Evolutionary conservation across 2,888 invertebrate species (phyloP).

Genomic region (Opisthograptis luteolata): DNA sequence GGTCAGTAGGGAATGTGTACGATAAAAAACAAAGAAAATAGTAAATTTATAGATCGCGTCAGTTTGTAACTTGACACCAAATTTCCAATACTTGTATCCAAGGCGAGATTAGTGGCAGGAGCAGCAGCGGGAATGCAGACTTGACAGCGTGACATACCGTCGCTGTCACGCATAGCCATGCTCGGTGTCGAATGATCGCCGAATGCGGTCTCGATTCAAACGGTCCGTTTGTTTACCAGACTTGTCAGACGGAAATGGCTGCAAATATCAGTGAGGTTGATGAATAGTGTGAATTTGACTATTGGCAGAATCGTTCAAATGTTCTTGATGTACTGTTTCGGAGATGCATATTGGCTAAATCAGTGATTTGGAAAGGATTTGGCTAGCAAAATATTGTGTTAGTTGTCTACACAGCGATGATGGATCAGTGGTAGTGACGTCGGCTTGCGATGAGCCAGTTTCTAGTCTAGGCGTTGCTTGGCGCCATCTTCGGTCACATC

Average conservation of each 20-base stretch:
- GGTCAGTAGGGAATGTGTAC: too few species aligned
- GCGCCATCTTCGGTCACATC: too few species aligned
- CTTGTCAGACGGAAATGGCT: conserved; percentile 11
- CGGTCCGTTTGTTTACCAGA: conserved; percentile 17
- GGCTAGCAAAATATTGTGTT: too few species aligned
- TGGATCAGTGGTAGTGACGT: too few species aligned
- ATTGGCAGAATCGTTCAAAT: conserved; percentile 14
- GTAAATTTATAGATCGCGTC: too few species aligned
- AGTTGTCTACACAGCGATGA: too few species aligned
- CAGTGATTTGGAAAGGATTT: not conserved
- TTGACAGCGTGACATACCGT: conserved; percentile 45
- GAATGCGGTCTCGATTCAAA: conserved; percentile 35
- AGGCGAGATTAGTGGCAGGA: too few species aligned
- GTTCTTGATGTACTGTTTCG: conserved; percentile 10
- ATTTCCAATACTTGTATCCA: too few species aligned
- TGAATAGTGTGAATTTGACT: conserved; percentile 6
- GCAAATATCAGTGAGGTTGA: conserved; percentile 16
- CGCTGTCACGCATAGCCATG: conserved; percentile 38
- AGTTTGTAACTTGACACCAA: too few species aligned
- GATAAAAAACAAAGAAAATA: too few species aligned
- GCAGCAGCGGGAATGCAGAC: conserved; percentile 30
- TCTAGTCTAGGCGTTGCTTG: too few species aligned
- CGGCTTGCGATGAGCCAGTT: too few species aligned
- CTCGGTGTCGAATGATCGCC: conserved; percentile 10
- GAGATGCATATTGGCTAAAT: conserved; percentile 1